phyloP scores from a whole-genome alignment of 2,888 invertebrate species.

The Pristionchus entomophagus region DNA sequence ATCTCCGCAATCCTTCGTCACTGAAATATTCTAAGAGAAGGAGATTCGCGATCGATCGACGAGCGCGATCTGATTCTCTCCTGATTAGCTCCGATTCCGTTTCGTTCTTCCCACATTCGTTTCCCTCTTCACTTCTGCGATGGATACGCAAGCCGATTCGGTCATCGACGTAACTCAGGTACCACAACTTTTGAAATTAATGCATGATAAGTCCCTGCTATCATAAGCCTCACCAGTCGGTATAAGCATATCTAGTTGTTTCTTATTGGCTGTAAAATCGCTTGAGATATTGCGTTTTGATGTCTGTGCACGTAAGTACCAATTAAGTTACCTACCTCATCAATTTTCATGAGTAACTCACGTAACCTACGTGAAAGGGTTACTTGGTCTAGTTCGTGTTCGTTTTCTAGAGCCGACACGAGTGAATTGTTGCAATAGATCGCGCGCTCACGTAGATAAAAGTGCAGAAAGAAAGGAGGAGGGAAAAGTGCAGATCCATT shows the following conservation, averaged over 20 bases:
- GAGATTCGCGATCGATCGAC: not conserved
- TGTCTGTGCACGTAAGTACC: too few relatives aligned
- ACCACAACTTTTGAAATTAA: too few relatives aligned
- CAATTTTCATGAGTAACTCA: too few relatives aligned
- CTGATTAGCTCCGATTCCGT: constrained; percentile 8
- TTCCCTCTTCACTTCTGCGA: not conserved
- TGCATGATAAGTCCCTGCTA: too few relatives aligned
- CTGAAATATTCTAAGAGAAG: not conserved
- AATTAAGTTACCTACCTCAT: too few relatives aligned
- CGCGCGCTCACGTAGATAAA: constrained; percentile 8
- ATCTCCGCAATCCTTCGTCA: not conserved
- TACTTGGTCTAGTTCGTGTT: not conserved
- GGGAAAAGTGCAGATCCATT: not conserved
- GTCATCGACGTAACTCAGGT: too few relatives aligned
- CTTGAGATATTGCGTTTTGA: too few relatives aligned
- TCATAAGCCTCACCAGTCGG: too few relatives aligned
- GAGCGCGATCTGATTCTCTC: not conserved
- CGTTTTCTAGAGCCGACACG: not conserved
- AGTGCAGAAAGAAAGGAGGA: not conserved
- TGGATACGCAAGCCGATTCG: too few relatives aligned
- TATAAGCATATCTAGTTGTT: too few relatives aligned
- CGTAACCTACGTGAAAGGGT: not conserved
- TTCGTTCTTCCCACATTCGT: not conserved
- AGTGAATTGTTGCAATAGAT: not conserved
- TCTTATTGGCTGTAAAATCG: too few relatives aligned